phyloP scores from a whole-genome alignment of 2,888 invertebrate genomes.

The Netelia melanura region DNA sequence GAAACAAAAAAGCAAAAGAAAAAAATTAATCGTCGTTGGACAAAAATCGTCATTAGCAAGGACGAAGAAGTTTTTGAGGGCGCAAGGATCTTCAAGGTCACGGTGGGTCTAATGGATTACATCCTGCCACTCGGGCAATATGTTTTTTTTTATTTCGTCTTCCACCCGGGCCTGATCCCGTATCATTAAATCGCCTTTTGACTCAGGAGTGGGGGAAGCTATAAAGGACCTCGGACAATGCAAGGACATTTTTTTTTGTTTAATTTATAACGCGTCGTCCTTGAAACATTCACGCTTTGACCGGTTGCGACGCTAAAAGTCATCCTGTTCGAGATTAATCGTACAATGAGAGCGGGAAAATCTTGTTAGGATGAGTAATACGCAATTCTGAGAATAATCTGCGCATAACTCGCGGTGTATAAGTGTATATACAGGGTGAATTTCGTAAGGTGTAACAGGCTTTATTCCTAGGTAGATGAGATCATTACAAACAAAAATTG shows the following conservation, averaged over 20 bases:
- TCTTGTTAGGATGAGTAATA: conserved; percentile 50
- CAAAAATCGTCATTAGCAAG: conserved; percentile 49
- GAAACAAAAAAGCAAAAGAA: conserved; percentile 86
- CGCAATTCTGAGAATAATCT: conserved; percentile 46
- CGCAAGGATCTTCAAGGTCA: conserved; percentile 68
- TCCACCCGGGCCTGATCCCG: neutral
- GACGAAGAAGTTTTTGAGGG: conserved; percentile 51
- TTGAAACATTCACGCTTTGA: conserved; percentile 6
- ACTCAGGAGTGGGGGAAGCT: neutral
- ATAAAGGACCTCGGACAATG: neutral
- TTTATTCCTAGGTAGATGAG: too few relatives aligned
- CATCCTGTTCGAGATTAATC: conserved; percentile 36
- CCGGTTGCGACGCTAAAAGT: conserved; percentile 15
- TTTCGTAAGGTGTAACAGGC: too few relatives aligned
- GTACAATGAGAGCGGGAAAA: conserved; percentile 34
- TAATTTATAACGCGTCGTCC: conserved; percentile 1
- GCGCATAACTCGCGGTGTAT: conserved; percentile 29
- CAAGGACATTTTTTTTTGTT: neutral
- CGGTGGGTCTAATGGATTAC: conserved; percentile 60
- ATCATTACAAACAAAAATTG: too few relatives aligned
- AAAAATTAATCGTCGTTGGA: conserved; percentile 28
- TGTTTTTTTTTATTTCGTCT: conserved; percentile 20
- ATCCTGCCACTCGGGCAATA: conserved; percentile 60
- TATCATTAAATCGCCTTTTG: conserved; percentile 39
- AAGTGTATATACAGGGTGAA: neutral